These are phyloP conservation scores for Arge pagana DNA, from an alignment of 2,888 invertebrate genomes.

Conservation along the genomic window DNA sequence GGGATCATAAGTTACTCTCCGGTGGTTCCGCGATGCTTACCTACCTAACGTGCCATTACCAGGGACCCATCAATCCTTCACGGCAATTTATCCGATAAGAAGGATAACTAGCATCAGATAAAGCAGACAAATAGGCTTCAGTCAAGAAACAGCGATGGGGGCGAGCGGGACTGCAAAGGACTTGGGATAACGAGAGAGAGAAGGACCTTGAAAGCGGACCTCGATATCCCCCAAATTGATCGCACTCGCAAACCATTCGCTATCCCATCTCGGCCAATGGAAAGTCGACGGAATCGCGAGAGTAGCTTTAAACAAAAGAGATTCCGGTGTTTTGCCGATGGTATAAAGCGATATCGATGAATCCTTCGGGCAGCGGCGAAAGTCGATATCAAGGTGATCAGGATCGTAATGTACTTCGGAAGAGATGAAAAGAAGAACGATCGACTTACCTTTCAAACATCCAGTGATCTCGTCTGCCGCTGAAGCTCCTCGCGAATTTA, in stretches of 20 bases:
- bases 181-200: too few relatives aligned
- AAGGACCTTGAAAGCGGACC: slow-evolving; percentile 1
- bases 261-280: too few relatives aligned
- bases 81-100: slow-evolving; percentile 15
- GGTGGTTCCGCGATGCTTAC: neutral
- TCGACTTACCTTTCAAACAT: too few relatives aligned
- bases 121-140: slow-evolving; percentile 19
- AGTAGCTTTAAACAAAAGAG: too few relatives aligned
- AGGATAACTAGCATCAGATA: slow-evolving; percentile 20
- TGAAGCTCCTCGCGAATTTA: too few relatives aligned
- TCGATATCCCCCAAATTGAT: too few relatives aligned
- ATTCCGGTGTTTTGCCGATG: slow-evolving; percentile 3
- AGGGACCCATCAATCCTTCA: slow-evolving; percentile 4
- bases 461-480: too few relatives aligned
- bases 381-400: slow-evolving; percentile 3
- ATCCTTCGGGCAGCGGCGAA: too few relatives aligned
- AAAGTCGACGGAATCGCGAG: too few relatives aligned
- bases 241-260: too few relatives aligned
- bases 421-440: neutral
- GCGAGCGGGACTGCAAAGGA: too few relatives aligned
- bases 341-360: neutral
- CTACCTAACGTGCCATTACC: slow-evolving; percentile 10
- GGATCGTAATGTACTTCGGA: neutral
- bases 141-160: neutral
- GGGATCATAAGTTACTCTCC: neutral